phyloP scores from a whole-genome alignment of 2,888 invertebrate genomes.

The Noctua comes region DNA sequence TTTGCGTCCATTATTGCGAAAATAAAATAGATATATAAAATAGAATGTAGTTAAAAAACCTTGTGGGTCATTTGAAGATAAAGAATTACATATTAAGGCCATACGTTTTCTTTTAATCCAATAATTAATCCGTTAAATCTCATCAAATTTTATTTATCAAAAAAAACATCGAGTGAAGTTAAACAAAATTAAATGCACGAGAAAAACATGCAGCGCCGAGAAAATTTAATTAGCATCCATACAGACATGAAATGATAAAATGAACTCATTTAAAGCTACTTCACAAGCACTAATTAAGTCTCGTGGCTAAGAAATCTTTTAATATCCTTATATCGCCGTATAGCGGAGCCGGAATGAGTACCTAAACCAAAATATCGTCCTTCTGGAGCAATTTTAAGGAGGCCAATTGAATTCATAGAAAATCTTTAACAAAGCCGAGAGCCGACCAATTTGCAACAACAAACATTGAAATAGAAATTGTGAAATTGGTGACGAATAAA shows the following conservation, averaged over 20 bases:
- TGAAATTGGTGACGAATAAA: constrained; percentile 77
- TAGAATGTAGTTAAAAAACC: background rate
- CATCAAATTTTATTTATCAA: no score
- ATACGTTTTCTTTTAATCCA: background rate
- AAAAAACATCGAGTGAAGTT: background rate
- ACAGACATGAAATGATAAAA: constrained; percentile 12
- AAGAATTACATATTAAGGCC: background rate
- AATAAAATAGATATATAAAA: background rate
- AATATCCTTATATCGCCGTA: background rate
- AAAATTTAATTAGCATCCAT: constrained; percentile 4
- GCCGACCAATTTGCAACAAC: constrained; percentile 72
- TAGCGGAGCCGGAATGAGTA: constrained; percentile 15
- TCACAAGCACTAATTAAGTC: background rate
- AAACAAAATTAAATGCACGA: background rate
- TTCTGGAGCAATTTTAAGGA: constrained; percentile 26
- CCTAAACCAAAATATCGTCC: constrained; percentile 6
- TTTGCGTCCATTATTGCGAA: background rate
- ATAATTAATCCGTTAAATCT: background rate
- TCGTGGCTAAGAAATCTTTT: background rate
- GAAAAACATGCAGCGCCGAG: background rate
- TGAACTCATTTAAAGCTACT: background rate
- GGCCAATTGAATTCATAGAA: constrained; percentile 68
- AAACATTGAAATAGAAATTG: constrained; percentile 76
- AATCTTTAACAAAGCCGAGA: constrained; percentile 66
- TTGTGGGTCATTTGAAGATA: background rate